phyloP scores from a whole-genome alignment of 1,140 invertebrate species.

The Bombyx mori region DNA sequence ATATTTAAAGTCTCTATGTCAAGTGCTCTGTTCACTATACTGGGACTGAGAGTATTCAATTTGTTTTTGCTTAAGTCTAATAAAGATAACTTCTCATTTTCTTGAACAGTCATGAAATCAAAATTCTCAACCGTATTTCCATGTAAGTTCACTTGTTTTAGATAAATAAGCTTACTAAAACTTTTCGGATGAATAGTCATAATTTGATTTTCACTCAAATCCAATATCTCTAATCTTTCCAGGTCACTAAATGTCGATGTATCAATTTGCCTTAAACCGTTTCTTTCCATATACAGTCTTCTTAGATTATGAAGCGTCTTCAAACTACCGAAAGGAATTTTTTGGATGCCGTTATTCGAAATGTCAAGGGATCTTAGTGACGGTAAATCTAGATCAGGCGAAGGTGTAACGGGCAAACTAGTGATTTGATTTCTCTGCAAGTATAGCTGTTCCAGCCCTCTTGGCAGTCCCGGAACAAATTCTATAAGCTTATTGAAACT shows the following conservation, averaged over 20 bases:
- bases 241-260: constrained; percentile 79
- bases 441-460: constrained; percentile 83
- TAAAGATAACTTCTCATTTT: constrained; percentile 75
- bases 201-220: constrained; percentile 83
- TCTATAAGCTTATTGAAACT: constrained; percentile 81
- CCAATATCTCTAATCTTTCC: constrained; percentile 80
- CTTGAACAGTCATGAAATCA: constrained; percentile 77
- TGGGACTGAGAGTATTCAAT: constrained; percentile 77
- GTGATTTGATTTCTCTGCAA: constrained; percentile 82
- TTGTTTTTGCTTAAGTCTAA: constrained; percentile 86
- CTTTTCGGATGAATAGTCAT: constrained; percentile 77
- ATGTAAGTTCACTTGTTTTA: constrained; percentile 80
- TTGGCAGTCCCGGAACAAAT: constrained; percentile 80
- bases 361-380: constrained; percentile 81
- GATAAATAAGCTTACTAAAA: constrained; percentile 74
- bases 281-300: constrained; percentile 83
- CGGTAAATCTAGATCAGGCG: constrained; percentile 79
- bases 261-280: constrained; percentile 80
- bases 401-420: constrained; percentile 74
- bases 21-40: constrained; percentile 76
- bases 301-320: constrained; percentile 79
- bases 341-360: constrained; percentile 82
- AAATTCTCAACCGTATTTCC: constrained; percentile 83
- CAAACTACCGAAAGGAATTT: constrained; percentile 76
- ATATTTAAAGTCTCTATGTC: constrained; percentile 82